A percentile compares a stretch with the other conserved stretches of the same genome.
Evolutionary conservation across 2,797 vertebrate genomes (phyloP).

Genomic region (Neoniphon sammara): DNA sequence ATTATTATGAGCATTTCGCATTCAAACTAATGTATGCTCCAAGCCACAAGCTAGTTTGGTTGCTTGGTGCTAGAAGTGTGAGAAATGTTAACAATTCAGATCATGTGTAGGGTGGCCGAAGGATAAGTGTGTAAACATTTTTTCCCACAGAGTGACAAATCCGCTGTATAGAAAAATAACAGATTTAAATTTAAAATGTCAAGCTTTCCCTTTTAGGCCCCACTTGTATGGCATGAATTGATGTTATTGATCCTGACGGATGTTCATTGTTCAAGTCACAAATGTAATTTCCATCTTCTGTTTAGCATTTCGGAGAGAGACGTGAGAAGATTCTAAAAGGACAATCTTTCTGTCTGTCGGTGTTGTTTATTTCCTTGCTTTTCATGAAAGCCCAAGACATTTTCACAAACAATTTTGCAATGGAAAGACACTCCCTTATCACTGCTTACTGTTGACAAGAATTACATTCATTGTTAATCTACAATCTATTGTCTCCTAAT

Average conservation of each 20-base stretch:
- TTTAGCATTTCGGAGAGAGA: constrained; percentile 68
- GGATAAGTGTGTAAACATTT: constrained; percentile 9
- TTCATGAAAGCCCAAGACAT: constrained; percentile 43
- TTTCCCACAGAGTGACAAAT: constrained; percentile 27
- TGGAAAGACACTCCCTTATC: constrained; percentile 30
- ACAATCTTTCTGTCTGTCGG: constrained; percentile 16
- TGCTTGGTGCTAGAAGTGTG: constrained; percentile 4
- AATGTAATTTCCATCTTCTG: constrained; percentile 74
- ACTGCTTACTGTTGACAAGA: constrained; percentile 29
- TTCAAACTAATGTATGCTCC: constrained; percentile 7
- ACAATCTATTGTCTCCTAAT: background rate
- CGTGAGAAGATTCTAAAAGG: constrained; percentile 59
- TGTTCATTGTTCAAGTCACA: constrained; percentile 72
- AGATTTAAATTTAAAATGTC: constrained; percentile 72
- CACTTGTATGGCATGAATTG: constrained; percentile 64
- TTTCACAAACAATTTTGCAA: constrained; percentile 39
- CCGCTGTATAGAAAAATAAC: constrained; percentile 53
- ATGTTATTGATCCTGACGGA: constrained; percentile 80
- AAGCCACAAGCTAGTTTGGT: background rate
- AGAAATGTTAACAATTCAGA: constrained; percentile 36
- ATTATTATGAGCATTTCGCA: constrained; percentile 3
- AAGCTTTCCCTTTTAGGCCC: constrained; percentile 65
- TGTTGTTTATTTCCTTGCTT: constrained; percentile 44
- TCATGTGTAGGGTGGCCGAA: constrained; percentile 17
- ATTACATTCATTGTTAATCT: constrained; percentile 5